Conservation (phyloP, 2,113 vertebrate genomes). For the Arenaria interpres region DNA sequence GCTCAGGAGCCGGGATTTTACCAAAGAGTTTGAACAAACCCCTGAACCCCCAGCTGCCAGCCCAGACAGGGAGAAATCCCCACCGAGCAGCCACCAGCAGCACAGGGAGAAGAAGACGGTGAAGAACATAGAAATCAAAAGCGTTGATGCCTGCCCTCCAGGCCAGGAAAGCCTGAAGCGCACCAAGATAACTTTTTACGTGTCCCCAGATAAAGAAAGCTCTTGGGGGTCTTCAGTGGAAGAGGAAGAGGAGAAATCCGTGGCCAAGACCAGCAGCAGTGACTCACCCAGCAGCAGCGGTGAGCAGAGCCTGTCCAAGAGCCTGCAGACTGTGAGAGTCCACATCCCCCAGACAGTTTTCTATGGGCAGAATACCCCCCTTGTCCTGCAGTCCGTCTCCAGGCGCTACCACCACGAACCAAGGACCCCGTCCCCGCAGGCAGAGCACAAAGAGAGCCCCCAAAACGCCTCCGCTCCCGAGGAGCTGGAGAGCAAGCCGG, state of each 20-base stretch:
- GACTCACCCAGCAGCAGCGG: neutral
- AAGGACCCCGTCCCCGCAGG: neutral
- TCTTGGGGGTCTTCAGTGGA: neutral
- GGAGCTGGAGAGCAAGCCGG: neutral
- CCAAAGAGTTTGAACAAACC: neutral
- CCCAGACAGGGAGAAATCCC: neutral
- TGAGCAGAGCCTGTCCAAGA: neutral
- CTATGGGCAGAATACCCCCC: conserved; percentile 74
- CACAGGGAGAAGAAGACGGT: conserved; percentile 50
- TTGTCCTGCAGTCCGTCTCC: conserved; percentile 71
- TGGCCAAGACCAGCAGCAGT: neutral
- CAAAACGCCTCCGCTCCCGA: neutral
- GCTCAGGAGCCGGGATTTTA: neutral
- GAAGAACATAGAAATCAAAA: conserved; percentile 57
- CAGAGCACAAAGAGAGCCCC: neutral
- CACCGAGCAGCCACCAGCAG: neutral
- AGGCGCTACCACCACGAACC: conserved; percentile 6
- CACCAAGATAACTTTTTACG: conserved; percentile 77
- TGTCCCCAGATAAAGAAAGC: conserved; percentile 51
- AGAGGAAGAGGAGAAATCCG: neutral
- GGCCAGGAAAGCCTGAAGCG: conserved; percentile 67
- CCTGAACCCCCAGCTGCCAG: neutral
- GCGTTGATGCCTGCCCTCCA: neutral
- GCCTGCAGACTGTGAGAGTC: conserved; percentile 42
- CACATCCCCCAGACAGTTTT: conserved; percentile 78